Conservation (phyloP, 2,797 vertebrate genomes). For the Fundulus diaphanus region DNA sequence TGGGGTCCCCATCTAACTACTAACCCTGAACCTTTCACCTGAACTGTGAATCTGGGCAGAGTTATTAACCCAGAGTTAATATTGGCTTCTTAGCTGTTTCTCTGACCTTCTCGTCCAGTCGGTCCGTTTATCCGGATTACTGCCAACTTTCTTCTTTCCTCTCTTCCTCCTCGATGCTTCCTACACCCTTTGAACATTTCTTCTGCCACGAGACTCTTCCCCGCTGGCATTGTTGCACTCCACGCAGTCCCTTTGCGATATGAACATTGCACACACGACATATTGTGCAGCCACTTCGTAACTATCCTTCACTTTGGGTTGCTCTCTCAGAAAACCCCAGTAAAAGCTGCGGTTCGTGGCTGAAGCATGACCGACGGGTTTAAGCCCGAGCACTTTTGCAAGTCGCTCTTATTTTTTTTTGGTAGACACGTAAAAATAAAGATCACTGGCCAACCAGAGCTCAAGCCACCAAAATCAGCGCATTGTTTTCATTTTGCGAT, state of each 20-base stretch:
- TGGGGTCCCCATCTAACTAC: neutral
- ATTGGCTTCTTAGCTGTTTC: neutral
- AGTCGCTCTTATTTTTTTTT: neutral
- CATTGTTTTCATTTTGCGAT: neutral
- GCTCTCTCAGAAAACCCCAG: neutral
- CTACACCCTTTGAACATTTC: neutral
- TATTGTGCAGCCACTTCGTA: neutral
- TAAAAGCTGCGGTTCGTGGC: neutral
- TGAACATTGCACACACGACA: neutral
- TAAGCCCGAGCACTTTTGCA: neutral
- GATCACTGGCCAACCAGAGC: neutral
- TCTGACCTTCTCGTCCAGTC: neutral
- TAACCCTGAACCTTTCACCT: neutral
- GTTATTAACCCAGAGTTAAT: too few relatives aligned
- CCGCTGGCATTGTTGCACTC: neutral
- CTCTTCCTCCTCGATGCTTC: neutral
- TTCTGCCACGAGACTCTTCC: neutral
- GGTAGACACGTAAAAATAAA: too few relatives aligned
- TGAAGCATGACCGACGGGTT: neutral
- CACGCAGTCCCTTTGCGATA: neutral
- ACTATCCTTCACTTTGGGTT: neutral
- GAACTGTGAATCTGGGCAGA: too few relatives aligned
- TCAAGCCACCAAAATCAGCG: too few relatives aligned
- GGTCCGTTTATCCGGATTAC: neutral
- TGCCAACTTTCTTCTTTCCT: neutral